A percentile compares a stretch with the other conserved stretches of the same genome.
These are phyloP conservation scores for Megaleporinus macrocephalus DNA, from an alignment of 2,113 vertebrate species.

Conservation along the genomic window DNA sequence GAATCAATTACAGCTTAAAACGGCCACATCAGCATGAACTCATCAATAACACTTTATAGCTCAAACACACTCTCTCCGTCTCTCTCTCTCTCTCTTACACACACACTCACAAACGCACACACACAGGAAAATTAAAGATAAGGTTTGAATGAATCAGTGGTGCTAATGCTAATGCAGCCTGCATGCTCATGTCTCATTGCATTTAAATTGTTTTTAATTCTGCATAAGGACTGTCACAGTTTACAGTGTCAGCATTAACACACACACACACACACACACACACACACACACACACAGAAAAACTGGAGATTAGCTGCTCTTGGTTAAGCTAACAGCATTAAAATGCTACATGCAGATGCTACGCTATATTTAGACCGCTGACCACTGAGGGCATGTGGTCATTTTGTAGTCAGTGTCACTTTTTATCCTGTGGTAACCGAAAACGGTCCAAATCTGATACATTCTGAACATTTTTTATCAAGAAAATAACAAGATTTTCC, in stretches of 20 bases:
- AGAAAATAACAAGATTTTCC: too few species aligned
- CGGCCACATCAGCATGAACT: slow-evolving; percentile 44
- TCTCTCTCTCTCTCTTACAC: not conserved
- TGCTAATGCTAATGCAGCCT: not conserved
- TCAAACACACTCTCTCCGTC: not conserved
- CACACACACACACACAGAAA: not conserved
- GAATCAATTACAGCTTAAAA: slow-evolving; percentile 51
- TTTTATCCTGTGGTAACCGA: too few species aligned
- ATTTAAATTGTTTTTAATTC: not conserved
- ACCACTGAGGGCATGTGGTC: too few species aligned
- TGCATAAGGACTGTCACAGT: slow-evolving; percentile 28
- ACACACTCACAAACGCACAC: slow-evolving; percentile 3
- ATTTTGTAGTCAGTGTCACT: too few species aligned
- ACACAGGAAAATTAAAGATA: not conserved
- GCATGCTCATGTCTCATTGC: not conserved
- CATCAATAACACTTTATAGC: slow-evolving; percentile 28
- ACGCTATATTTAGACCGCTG: too few species aligned
- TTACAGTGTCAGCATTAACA: not conserved
- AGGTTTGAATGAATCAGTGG: not conserved
- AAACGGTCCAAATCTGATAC: too few species aligned
- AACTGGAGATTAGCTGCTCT: too few species aligned
- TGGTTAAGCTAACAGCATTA: too few species aligned
- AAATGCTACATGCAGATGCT: too few species aligned
- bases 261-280: not conserved
- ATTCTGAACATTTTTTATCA: too few species aligned